Evolutionary conservation across 2,888 invertebrate genomes (phyloP).

Genomic region (Ormyrus nitidulus): DNA sequence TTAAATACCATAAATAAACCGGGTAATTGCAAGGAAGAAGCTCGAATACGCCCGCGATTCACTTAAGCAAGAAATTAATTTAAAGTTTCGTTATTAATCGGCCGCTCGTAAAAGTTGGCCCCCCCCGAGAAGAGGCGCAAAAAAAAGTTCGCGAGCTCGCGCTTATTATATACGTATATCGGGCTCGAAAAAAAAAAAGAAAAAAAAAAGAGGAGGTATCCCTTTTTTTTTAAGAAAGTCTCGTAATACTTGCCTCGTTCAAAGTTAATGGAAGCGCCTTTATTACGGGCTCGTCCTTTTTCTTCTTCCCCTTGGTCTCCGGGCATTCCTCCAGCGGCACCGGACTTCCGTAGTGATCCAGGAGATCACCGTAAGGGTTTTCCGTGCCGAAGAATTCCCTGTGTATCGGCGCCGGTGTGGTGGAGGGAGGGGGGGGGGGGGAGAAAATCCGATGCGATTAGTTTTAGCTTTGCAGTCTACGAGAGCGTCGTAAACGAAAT

Average conservation of each 20-base stretch:
- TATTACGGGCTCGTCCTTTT: conserved; percentile 79
- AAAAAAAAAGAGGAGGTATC: no score
- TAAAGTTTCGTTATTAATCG: no score
- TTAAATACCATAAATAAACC: no score
- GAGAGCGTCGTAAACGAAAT: not conserved
- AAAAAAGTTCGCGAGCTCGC: no score
- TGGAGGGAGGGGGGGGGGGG: not conserved
- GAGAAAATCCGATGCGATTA: conserved; percentile 37
- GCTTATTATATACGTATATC: no score
- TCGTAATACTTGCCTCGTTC: conserved; percentile 76
- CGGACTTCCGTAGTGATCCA: conserved; percentile 82
- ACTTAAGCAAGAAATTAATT: no score
- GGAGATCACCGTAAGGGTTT: conserved; percentile 88
- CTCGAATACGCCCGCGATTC: not conserved
- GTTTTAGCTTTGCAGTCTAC: conserved; percentile 3
- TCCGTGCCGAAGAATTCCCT: conserved; percentile 89
- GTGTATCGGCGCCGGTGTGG: conserved; percentile 70
- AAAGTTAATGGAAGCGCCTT: conserved; percentile 79
- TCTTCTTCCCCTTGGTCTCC: conserved; percentile 79
- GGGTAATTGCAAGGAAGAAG: no score
- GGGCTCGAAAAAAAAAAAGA: no score
- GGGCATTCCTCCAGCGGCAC: conserved; percentile 80
- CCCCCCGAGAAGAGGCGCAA: no score
- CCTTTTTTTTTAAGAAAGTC: not conserved
- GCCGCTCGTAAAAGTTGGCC: no score